These are phyloP conservation scores for Tachystola acroxantha DNA, from an alignment of 2,888 invertebrate genomes.

Conservation along the genomic window DNA sequence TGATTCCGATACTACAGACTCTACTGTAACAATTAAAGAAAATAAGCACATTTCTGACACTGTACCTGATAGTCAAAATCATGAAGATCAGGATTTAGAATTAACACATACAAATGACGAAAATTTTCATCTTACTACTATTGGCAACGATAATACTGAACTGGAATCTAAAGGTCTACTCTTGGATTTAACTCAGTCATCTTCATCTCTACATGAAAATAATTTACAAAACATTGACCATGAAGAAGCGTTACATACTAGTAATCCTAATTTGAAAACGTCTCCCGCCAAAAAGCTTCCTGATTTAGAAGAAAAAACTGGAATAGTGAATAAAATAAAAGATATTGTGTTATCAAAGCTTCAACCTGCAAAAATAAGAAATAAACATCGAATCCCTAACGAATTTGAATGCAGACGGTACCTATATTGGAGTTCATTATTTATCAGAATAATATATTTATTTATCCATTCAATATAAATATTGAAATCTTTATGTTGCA, in stretches of 20 bases:
- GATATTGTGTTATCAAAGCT: slow-evolving; percentile 37
- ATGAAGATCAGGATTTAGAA: slow-evolving; percentile 1
- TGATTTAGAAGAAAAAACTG: slow-evolving; percentile 23
- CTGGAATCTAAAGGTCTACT: slow-evolving; percentile 28
- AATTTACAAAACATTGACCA: slow-evolving; percentile 9
- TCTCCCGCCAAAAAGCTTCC: slow-evolving; percentile 22
- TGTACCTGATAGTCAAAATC: slow-evolving; percentile 1
- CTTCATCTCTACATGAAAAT: slow-evolving; percentile 6
- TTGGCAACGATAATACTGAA: slow-evolving; percentile 11
- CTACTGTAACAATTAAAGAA: neutral
- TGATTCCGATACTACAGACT: slow-evolving; percentile 6
- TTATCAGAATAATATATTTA: too few relatives aligned
- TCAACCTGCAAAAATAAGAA: slow-evolving; percentile 51
- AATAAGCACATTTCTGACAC: neutral
- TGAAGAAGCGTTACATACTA: slow-evolving; percentile 6
- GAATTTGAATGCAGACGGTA: slow-evolving; percentile 69
- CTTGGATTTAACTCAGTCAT: slow-evolving; percentile 18
- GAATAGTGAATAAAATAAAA: slow-evolving; percentile 33
- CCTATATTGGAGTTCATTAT: too few relatives aligned
- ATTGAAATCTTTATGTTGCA: too few relatives aligned
- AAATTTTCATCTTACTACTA: neutral
- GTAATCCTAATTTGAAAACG: neutral
- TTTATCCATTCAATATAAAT: too few relatives aligned
- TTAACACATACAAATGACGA: slow-evolving; percentile 4
- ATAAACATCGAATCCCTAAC: slow-evolving; percentile 41